phyloP scores from a whole-genome alignment of 2,113 vertebrate genomes.

The Psilopsiagon aymara region DNA sequence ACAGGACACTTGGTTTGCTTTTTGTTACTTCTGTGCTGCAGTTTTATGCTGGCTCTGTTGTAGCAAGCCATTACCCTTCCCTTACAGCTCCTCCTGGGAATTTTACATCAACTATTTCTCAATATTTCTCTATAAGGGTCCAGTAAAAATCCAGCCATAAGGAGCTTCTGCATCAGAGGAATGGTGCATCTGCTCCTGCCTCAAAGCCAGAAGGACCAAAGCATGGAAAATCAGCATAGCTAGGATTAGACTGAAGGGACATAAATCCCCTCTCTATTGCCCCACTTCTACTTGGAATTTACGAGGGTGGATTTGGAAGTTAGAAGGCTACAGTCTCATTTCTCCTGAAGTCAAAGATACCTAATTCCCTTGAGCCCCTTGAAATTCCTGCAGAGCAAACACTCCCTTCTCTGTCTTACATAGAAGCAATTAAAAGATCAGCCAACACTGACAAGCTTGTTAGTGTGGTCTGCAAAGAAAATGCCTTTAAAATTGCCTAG shows the following conservation, averaged over 20 bases:
- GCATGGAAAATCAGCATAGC: accelerated
- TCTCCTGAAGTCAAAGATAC: background rate
- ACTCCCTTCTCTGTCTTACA: background rate
- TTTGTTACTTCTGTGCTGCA: background rate
- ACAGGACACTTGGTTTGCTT: accelerated
- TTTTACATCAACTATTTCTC: background rate
- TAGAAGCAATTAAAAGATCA: background rate
- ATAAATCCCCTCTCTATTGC: background rate
- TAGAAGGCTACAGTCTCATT: background rate
- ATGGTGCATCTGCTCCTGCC: background rate
- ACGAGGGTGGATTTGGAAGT: background rate
- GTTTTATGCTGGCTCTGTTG: background rate
- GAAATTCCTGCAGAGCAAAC: background rate
- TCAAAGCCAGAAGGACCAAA: background rate
- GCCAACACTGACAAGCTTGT: background rate
- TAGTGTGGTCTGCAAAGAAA: background rate
- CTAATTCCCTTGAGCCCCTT: background rate
- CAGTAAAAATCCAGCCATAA: background rate
- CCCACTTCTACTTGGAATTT: background rate
- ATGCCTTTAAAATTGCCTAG: background rate
- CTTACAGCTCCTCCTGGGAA: background rate
- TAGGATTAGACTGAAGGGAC: background rate
- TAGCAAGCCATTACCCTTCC: background rate
- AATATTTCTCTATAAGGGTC: background rate
- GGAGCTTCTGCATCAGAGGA: background rate